These are phyloP conservation scores for Caenorhabditis imperialis DNA, from an alignment of 2,888 invertebrate species.

Conservation along the genomic window DNA sequence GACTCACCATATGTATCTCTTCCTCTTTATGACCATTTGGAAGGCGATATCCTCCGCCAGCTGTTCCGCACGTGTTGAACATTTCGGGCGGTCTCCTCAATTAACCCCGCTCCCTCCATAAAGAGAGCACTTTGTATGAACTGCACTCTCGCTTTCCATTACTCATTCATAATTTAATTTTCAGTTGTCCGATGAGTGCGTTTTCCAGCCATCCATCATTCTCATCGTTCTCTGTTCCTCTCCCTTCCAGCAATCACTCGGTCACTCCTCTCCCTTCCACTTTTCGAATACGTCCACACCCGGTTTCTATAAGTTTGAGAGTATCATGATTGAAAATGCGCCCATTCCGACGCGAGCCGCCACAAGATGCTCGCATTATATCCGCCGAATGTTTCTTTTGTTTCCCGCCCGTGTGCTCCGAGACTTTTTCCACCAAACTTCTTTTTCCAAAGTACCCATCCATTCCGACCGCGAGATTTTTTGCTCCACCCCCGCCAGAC, in stretches of 20 bases:
- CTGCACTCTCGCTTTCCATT: not conserved
- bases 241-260: slow-evolving; percentile 1
- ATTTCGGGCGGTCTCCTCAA: slow-evolving; percentile 12
- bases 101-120: slow-evolving; percentile 17
- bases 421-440: not conserved
- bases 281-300: slow-evolving; percentile 1
- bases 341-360: slow-evolving; percentile 5
- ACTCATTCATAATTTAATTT: not conserved
- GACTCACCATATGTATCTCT: too few relatives aligned
- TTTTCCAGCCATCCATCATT: not conserved
- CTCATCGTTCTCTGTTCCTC: slow-evolving; percentile 3
- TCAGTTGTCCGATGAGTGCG: not conserved
- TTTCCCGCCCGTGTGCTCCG: slow-evolving; percentile 12
- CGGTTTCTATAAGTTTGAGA: slow-evolving; percentile 24
- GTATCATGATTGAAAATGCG: slow-evolving; percentile 1
- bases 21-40: not conserved
- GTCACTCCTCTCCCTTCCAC: slow-evolving; percentile 1
- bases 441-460: slow-evolving; percentile 12
- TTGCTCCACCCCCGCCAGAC: not conserved
- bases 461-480: slow-evolving; percentile 32
- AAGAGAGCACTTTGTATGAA: slow-evolving; percentile 2
- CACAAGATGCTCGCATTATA: slow-evolving; percentile 25
- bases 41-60: too few relatives aligned
- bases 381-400: slow-evolving; percentile 45
- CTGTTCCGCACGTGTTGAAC: slow-evolving; percentile 29